Conservation (phyloP, 2,797 vertebrate species). For the Dermochelys coriacea region DNA sequence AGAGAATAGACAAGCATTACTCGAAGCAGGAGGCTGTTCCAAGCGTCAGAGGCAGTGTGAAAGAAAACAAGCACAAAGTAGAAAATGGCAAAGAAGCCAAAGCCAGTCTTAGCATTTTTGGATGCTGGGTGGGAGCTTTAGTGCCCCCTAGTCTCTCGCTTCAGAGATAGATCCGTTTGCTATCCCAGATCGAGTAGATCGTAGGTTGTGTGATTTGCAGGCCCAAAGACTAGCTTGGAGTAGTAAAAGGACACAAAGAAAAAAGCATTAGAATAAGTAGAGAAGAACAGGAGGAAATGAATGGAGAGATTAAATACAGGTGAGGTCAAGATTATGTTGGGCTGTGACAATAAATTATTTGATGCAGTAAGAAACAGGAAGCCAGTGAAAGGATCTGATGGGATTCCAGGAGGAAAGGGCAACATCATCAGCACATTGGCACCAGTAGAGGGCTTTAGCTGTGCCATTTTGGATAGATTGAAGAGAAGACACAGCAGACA, state of each 20-base stretch:
- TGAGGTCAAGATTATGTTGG: neutral
- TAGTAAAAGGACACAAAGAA: neutral
- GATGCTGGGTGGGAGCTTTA: neutral
- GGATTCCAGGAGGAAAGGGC: neutral
- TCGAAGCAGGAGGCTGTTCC: neutral
- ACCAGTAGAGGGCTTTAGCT: neutral
- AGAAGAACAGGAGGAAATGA: neutral
- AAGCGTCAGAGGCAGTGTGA: neutral
- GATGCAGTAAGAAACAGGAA: neutral
- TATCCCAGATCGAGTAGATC: neutral
- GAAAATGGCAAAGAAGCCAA: neutral
- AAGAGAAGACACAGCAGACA: neutral
- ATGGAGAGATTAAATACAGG: neutral
- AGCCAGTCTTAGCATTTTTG: neutral
- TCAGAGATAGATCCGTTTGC: neutral
- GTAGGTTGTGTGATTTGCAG: neutral
- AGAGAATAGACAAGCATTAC: neutral
- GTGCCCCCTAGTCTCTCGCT: neutral
- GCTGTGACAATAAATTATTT: neutral
- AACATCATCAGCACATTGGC: neutral
- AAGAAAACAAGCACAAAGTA: neutral
- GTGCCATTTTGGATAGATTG: neutral
- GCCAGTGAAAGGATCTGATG: neutral
- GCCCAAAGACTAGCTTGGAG: rapidly evolving
- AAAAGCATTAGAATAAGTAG: neutral